These are phyloP conservation scores for Cephus runcator DNA, from an alignment of 2,888 invertebrate species.

Conservation along the genomic window DNA sequence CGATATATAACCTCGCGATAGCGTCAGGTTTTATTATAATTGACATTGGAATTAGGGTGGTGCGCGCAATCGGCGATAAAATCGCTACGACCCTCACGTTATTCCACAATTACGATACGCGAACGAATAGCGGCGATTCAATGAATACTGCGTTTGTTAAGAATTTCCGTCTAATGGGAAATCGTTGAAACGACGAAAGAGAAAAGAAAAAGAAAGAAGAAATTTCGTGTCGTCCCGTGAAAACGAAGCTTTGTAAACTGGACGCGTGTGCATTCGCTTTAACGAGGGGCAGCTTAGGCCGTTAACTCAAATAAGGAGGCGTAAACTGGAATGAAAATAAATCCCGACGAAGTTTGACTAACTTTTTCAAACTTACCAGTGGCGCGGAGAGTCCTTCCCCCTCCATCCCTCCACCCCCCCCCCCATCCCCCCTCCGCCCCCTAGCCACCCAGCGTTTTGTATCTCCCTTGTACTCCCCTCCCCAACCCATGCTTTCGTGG, in stretches of 20 bases:
- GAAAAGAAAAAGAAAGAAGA: neutral
- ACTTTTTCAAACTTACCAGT: neutral
- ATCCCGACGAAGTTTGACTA: neutral
- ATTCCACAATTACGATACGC: too few relatives aligned
- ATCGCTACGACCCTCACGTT: too few relatives aligned
- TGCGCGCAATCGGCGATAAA: neutral
- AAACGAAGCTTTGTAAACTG: neutral
- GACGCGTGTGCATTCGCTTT: neutral
- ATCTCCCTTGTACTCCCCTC: neutral
- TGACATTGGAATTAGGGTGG: neutral
- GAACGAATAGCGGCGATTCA: too few relatives aligned
- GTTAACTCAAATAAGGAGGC: constrained; percentile 4
- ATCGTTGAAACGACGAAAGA: neutral
- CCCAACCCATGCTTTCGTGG: neutral
- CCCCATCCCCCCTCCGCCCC: neutral
- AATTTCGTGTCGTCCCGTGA: neutral
- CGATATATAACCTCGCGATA: too few relatives aligned
- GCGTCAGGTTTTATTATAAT: too few relatives aligned
- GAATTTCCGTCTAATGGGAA: neutral
- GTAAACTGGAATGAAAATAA: constrained; percentile 1
- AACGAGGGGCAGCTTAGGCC: neutral
- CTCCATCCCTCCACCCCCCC: too few relatives aligned
- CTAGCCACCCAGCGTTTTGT: constrained; percentile 12
- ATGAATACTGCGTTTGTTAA: neutral
- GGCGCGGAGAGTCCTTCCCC: neutral